These are phyloP conservation scores for Heteromyza rotundicornis DNA, from an alignment of 2,888 invertebrate genomes.

Conservation along the genomic window DNA sequence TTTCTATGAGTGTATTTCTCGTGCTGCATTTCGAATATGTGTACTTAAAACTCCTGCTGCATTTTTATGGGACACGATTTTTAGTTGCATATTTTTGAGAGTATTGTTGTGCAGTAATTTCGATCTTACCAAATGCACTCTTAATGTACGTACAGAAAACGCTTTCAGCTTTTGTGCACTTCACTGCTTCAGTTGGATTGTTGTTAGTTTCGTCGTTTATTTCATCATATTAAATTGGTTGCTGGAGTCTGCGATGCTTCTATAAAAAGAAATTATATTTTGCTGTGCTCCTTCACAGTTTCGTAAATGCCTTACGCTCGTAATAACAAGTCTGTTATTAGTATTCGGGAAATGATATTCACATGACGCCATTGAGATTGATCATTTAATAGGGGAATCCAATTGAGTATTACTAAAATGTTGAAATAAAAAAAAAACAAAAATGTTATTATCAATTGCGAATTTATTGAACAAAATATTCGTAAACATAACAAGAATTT, in stretches of 20 bases:
- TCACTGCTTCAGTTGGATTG: too few relatives aligned
- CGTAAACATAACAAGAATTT: too few relatives aligned
- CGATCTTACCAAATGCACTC: not conserved
- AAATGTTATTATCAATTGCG: too few relatives aligned
- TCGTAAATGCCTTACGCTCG: not conserved
- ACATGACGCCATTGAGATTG: not conserved
- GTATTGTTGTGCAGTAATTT: conserved; percentile 3
- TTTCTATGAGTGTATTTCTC: too few relatives aligned
- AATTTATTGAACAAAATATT: too few relatives aligned
- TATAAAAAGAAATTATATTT: not conserved
- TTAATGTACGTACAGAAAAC: not conserved
- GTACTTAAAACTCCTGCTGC: not conserved
- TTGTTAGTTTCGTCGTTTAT: too few relatives aligned
- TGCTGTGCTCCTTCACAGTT: not conserved
- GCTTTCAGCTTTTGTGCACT: not conserved
- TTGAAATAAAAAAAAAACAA: too few relatives aligned
- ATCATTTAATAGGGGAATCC: too few relatives aligned
- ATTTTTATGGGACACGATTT: not conserved
- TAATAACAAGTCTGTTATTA: not conserved
- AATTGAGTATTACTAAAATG: too few relatives aligned
- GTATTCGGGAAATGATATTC: not conserved
- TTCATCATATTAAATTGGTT: not conserved
- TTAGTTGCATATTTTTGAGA: conserved; percentile 4
- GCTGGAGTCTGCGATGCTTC: not conserved
- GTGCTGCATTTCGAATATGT: too few relatives aligned